These are phyloP conservation scores for Perithous albicinctus DNA, from an alignment of 2,888 invertebrate genomes.

Conservation along the genomic window DNA sequence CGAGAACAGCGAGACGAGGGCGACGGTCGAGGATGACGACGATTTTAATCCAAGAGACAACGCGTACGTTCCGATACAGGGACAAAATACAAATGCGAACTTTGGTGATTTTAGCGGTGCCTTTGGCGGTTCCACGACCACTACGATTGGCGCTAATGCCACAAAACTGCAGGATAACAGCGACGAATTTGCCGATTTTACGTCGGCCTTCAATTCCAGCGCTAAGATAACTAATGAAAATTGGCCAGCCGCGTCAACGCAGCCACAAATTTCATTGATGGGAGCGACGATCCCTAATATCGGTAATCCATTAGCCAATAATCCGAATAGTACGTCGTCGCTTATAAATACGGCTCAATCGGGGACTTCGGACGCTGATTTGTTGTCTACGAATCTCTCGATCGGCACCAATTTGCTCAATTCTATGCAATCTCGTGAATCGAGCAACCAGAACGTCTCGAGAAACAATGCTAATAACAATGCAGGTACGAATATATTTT, in stretches of 20 bases:
- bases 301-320: slow-evolving; percentile 75
- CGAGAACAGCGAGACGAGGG: slow-evolving; percentile 73
- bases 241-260: slow-evolving; percentile 70
- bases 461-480: slow-evolving; percentile 80
- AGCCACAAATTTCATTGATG: slow-evolving; percentile 75
- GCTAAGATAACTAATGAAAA: slow-evolving; percentile 75
- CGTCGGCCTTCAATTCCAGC: slow-evolving; percentile 88
- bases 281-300: slow-evolving; percentile 74
- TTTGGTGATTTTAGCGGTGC: slow-evolving; percentile 93
- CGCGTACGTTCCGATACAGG: slow-evolving; percentile 81
- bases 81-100: slow-evolving; percentile 84
- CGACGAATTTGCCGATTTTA: slow-evolving; percentile 94
- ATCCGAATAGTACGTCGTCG: slow-evolving; percentile 71
- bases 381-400: slow-evolving; percentile 70
- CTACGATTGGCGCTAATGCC: slow-evolving; percentile 68
- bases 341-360: slow-evolving; percentile 69
- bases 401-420: slow-evolving; percentile 78
- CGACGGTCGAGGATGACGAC: slow-evolving; percentile 81
- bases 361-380: slow-evolving; percentile 61
- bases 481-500: slow-evolving; percentile 74
- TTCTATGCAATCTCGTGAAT: slow-evolving; percentile 73
- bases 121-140: slow-evolving; percentile 85
- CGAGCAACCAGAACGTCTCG: slow-evolving; percentile 72
- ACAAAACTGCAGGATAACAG: slow-evolving; percentile 77
- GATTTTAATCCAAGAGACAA: slow-evolving; percentile 88